Percentiles rank a stretch among this genome's conserved stretches.
These are phyloP conservation scores for Todus mexicanus DNA, from an alignment of 2,797 vertebrate genomes.

Conservation along the genomic window DNA sequence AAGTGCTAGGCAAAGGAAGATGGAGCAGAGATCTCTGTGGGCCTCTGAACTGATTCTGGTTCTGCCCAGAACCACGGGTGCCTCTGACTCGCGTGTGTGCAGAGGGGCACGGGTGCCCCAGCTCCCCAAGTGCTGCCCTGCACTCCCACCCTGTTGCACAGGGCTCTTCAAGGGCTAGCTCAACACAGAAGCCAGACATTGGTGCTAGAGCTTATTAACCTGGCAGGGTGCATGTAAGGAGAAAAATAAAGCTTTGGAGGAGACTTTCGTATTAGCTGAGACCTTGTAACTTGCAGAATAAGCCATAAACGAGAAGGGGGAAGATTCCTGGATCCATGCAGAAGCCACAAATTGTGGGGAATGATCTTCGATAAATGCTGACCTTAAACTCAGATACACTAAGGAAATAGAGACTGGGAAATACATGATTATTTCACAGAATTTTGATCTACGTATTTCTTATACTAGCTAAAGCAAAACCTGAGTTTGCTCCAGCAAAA, in stretches of 20 bases:
- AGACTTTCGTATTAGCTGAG: background rate
- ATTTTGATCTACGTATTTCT: background rate
- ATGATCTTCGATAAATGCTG: background rate
- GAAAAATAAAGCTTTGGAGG: background rate
- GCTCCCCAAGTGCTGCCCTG: rapidly evolving
- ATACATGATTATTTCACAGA: background rate
- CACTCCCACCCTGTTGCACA: rapidly evolving
- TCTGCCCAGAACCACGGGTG: background rate
- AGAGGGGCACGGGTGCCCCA: too few relatives aligned
- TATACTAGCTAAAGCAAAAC: background rate
- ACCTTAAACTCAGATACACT: background rate
- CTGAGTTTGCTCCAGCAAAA: background rate
- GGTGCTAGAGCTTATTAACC: background rate
- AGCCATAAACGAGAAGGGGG: background rate
- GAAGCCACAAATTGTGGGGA: background rate
- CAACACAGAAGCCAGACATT: background rate
- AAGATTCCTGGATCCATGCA: background rate
- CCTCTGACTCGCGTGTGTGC: background rate
- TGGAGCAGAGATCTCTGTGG: background rate
- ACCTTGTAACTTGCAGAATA: background rate
- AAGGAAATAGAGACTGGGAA: background rate
- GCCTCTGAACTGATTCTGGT: background rate
- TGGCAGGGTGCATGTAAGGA: background rate
- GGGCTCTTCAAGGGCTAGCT: background rate
- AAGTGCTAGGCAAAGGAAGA: background rate